Evolutionary conservation across 1,140 invertebrate genomes (phyloP).

Genomic region (Oreohelix idahoensis): DNA sequence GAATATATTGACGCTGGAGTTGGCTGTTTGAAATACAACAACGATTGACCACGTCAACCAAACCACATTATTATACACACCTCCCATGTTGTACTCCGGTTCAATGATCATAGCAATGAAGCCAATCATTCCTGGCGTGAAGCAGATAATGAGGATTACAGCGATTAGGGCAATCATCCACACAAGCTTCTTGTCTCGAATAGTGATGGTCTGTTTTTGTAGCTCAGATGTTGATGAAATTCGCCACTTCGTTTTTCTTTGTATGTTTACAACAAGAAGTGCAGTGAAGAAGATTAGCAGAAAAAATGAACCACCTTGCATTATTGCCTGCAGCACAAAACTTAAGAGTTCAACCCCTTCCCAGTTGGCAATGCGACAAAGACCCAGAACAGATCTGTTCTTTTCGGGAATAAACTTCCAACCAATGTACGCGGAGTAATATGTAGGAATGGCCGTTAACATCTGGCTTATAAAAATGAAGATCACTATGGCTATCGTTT

Average conservation of each 20-base stretch:
- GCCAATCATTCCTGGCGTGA: background rate
- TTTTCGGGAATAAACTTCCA: background rate
- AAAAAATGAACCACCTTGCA: background rate
- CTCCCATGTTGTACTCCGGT: background rate
- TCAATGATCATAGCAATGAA: background rate
- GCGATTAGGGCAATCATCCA: background rate
- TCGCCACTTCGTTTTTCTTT: background rate
- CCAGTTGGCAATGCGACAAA: background rate
- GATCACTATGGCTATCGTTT: background rate
- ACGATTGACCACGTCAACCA: no score
- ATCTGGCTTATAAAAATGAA: background rate
- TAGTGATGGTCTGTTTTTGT: background rate
- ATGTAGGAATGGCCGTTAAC: background rate
- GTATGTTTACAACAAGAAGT: background rate
- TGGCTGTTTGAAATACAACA: no score
- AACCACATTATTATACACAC: background rate
- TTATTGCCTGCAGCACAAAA: background rate
- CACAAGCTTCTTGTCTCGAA: background rate
- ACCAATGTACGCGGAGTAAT: background rate
- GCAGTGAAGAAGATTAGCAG: background rate
- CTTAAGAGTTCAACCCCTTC: background rate
- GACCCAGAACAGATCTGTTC: background rate
- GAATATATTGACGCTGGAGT: no score
- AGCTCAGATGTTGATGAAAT: background rate
- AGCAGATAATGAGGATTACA: background rate